Conservation (phyloP, 2,797 vertebrate species). For the Amazonetta brasiliensis region DNA sequence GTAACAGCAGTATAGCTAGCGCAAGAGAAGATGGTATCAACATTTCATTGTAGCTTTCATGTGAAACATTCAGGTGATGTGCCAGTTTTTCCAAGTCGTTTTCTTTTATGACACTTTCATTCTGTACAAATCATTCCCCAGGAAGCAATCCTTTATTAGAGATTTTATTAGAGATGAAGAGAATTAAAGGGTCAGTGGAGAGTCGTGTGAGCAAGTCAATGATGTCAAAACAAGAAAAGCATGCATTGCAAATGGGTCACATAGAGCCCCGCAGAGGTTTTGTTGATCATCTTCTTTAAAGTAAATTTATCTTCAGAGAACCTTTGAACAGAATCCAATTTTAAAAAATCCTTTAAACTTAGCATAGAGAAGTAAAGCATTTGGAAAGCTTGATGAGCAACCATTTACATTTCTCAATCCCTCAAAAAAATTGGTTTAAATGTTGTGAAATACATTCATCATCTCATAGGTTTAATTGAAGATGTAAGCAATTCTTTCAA, state of each 20-base stretch:
- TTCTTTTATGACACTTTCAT: not conserved
- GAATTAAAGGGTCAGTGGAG: not conserved
- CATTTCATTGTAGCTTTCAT: not conserved
- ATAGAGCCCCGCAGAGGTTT: not conserved
- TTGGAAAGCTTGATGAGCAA: not conserved
- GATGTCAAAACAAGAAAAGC: constrained; percentile 18
- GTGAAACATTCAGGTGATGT: not conserved
- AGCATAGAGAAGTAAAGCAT: not conserved
- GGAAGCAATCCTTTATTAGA: not conserved
- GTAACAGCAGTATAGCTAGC: not conserved
- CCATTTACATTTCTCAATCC: not conserved
- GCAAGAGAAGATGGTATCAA: not conserved
- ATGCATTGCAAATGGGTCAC: not conserved
- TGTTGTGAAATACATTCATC: not conserved
- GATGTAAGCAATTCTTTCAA: not conserved
- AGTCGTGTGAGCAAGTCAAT: not conserved
- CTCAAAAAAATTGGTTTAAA: not conserved
- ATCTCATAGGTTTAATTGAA: not conserved
- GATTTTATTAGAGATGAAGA: no score
- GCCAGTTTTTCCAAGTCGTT: not conserved
- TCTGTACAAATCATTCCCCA: not conserved
- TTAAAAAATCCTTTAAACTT: not conserved
- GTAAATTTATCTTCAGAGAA: not conserved
- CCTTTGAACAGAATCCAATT: not conserved
- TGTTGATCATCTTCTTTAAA: not conserved